A percentile compares a stretch with the other conserved stretches of the same genome.
Evolutionary conservation across 2,113 vertebrate genomes (phyloP).

Genomic region (Platysternon megacephalum): DNA sequence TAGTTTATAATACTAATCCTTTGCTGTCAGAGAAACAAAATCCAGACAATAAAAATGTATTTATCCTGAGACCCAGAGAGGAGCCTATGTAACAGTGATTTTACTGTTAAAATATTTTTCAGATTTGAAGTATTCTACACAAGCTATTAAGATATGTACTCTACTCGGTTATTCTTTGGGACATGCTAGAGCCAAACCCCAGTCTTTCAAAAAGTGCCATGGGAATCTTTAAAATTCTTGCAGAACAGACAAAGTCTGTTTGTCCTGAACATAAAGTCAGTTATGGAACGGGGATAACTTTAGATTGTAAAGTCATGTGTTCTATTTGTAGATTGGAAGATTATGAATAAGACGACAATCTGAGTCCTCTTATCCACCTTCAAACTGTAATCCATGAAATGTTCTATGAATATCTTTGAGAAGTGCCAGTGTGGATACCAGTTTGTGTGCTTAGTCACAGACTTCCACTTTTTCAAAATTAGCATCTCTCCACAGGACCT

Average conservation of each 20-base stretch:
- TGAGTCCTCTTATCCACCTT: conserved; percentile 30
- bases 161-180: neutral
- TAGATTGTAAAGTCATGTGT: neutral
- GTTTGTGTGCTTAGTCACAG: conserved; percentile 9
- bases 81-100: neutral
- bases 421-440: conserved; percentile 22
- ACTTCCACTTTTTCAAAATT: conserved; percentile 66
- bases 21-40: neutral
- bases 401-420: conserved; percentile 48
- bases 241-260: neutral
- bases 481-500: conserved; percentile 63
- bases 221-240: neutral
- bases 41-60: neutral
- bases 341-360: conserved; percentile 32
- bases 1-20: neutral
- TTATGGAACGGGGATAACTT: neutral
- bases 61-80: neutral
- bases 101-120: neutral
- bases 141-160: neutral
- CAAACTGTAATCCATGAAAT: conserved; percentile 34
- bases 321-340: neutral
- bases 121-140: neutral
- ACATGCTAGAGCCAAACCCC: neutral
- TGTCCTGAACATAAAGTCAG: neutral
- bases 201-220: neutral